phyloP scores from a whole-genome alignment of 2,113 vertebrate species.

The Percopsis transmontana region DNA sequence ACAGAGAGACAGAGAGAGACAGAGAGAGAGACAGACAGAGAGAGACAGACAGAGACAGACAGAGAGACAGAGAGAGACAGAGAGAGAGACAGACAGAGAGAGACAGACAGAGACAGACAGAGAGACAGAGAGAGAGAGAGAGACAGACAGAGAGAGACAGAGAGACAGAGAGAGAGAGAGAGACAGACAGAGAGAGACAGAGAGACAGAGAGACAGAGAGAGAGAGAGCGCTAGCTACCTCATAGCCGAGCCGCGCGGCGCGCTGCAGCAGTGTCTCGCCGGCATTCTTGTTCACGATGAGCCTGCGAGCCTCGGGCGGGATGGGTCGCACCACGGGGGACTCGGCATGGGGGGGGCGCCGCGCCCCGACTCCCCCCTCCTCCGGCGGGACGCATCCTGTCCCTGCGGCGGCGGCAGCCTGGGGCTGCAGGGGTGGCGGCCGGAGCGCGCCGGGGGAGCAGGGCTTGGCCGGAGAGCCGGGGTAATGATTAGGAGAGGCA shows the following conservation, averaged over 20 bases:
- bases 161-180: constrained; percentile 8
- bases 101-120: not conserved
- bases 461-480: constrained; percentile 71
- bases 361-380: constrained; percentile 22
- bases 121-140: not conserved
- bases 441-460: constrained; percentile 69
- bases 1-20: constrained; percentile 38
- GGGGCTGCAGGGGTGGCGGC: constrained; percentile 73
- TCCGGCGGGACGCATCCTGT: constrained; percentile 46
- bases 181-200: constrained; percentile 3
- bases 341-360: constrained; percentile 54
- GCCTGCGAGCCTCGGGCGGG: constrained; percentile 92
- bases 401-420: constrained; percentile 69
- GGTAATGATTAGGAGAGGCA: constrained; percentile 72
- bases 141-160: not conserved
- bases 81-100: constrained; percentile 16
- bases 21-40: constrained; percentile 38
- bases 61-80: constrained; percentile 12
- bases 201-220: not conserved
- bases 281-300: constrained; percentile 98
- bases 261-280: constrained; percentile 96
- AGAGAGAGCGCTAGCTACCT: constrained; percentile 74
- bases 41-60: not conserved
- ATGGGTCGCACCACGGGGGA: constrained; percentile 81
- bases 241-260: constrained; percentile 92